A percentile compares a stretch with the other conserved stretches of the same genome.
These are phyloP conservation scores for Anguilla pacifica DNA, from an alignment of 2,797 vertebrate species.

Conservation along the genomic window DNA sequence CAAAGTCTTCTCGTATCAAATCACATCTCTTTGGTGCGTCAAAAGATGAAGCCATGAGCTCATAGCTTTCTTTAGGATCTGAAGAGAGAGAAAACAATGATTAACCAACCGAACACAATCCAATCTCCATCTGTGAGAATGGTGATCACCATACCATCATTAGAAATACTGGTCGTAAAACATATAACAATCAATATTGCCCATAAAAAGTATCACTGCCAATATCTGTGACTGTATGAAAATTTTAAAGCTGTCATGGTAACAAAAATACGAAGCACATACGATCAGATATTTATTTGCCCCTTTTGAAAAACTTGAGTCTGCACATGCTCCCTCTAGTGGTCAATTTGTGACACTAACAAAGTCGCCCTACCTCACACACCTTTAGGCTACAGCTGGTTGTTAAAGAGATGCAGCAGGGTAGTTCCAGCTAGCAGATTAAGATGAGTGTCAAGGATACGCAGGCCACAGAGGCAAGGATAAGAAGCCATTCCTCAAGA, in stretches of 20 bases:
- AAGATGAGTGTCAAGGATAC: background rate
- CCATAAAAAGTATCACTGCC: background rate
- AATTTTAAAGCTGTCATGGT: background rate
- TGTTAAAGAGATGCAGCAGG: background rate
- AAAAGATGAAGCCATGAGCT: slow-evolving; percentile 48
- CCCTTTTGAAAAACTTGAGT: background rate
- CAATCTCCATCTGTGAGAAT: background rate
- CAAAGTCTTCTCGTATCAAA: slow-evolving; percentile 52
- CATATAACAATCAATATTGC: background rate
- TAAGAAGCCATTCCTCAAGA: background rate
- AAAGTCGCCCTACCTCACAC: background rate
- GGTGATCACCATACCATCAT: background rate
- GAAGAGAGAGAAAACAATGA: background rate
- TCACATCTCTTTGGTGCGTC: slow-evolving; percentile 42
- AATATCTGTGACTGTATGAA: background rate
- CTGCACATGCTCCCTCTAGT: background rate
- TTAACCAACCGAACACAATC: background rate
- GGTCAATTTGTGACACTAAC: background rate
- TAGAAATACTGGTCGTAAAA: background rate
- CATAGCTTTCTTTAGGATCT: slow-evolving; percentile 57
- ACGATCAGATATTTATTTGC: too few relatives aligned
- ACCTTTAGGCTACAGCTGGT: background rate
- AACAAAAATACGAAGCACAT: too few relatives aligned
- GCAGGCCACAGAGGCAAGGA: background rate
- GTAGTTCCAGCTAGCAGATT: background rate